Evolutionary conservation across 2,888 invertebrate genomes (phyloP).

Genomic region (Arctia plantaginis): DNA sequence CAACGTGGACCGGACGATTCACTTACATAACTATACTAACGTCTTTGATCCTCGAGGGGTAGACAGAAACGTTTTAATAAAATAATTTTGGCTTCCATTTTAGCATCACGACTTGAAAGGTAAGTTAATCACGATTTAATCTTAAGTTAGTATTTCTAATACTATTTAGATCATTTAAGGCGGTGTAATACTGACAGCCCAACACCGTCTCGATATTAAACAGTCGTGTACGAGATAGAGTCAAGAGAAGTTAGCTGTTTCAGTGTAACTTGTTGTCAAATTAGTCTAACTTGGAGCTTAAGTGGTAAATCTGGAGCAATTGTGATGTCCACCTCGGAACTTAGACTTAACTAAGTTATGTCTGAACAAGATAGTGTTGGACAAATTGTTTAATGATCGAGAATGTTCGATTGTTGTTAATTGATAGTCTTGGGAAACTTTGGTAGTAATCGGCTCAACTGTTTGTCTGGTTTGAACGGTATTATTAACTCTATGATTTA

Average conservation of each 20-base stretch:
- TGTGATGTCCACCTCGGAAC: conserved; percentile 35
- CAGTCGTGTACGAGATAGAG: neutral
- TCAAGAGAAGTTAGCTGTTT: neutral
- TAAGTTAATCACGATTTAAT: too few species aligned
- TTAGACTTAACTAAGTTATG: conserved; percentile 39
- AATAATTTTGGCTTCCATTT: too few species aligned
- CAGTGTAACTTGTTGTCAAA: conserved; percentile 26
- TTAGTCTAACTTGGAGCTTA: conserved; percentile 37
- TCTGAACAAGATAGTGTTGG: conserved; percentile 41
- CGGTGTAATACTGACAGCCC: neutral
- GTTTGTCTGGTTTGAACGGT: neutral
- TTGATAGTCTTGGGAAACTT: conserved; percentile 10
- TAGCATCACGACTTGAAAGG: too few species aligned
- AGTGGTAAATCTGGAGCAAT: conserved; percentile 43
- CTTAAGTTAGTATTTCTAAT: neutral
- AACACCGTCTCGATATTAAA: neutral
- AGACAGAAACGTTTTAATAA: too few species aligned
- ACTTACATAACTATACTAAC: too few species aligned
- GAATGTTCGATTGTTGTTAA: neutral
- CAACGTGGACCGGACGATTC: too few species aligned
- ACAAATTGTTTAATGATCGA: conserved; percentile 38
- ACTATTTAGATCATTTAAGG: neutral
- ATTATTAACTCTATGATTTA: neutral
- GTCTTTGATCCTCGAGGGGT: too few species aligned
- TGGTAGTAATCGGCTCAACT: neutral